Conservation (phyloP, 2,888 invertebrate genomes). For the Orthosia gracilis region DNA sequence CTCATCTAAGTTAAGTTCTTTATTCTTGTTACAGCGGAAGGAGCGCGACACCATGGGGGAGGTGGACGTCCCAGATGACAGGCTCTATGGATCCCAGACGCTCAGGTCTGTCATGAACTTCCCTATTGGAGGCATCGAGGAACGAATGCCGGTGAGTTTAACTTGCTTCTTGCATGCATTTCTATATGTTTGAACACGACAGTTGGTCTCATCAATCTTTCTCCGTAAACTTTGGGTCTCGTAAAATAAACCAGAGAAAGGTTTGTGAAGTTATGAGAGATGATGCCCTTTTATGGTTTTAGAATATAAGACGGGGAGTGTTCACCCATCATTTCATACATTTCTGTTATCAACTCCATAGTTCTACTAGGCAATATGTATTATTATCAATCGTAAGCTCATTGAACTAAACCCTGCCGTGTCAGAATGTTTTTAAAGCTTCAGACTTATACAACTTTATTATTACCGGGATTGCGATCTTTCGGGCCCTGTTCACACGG, state of each 20-base stretch:
- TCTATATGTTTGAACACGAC: neutral
- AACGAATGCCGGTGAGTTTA: conserved; percentile 97
- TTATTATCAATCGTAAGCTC: too few species aligned
- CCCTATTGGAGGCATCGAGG: conserved; percentile 98
- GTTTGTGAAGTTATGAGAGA: too few species aligned
- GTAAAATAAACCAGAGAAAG: neutral
- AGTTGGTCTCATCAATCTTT: neutral
- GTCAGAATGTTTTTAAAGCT: too few species aligned
- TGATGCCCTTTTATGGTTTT: too few species aligned
- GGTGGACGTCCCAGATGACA: conserved; percentile 97
- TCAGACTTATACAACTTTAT: too few species aligned
- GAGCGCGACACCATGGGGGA: conserved; percentile 99
- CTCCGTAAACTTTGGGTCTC: neutral
- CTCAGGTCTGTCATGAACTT: conserved; percentile 99
- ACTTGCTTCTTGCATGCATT: neutral
- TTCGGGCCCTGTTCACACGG: neutral
- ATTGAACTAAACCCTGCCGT: too few species aligned
- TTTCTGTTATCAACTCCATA: too few species aligned
- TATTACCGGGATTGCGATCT: too few species aligned
- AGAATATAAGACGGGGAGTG: too few species aligned
- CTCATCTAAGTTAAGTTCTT: neutral
- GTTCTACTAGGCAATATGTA: too few species aligned
- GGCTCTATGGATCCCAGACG: conserved; percentile 99
- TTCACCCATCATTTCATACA: neutral
- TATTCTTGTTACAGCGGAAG: conserved; percentile 86